Percentiles rank a stretch among this genome's conserved stretches.
Evolutionary conservation across 2,113 vertebrate species (phyloP).

Genomic region (Corythaeola cristata): DNA sequence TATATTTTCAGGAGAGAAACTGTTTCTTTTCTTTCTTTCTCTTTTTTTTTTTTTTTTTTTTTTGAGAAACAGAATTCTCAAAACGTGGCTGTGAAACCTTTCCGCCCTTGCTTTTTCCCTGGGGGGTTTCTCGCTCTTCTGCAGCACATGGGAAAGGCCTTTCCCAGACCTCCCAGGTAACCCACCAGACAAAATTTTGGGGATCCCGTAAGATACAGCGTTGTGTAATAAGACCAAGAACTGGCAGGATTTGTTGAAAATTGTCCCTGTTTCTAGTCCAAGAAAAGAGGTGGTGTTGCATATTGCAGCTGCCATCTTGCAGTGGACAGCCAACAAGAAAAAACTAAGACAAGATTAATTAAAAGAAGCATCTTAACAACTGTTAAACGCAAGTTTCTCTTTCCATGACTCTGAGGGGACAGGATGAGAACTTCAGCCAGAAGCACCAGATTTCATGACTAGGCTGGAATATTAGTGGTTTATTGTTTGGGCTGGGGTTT

Average conservation of each 20-base stretch:
- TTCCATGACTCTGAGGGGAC: rapidly evolving
- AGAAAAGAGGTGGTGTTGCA: rapidly evolving
- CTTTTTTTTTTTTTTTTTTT: too few relatives aligned
- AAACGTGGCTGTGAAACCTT: neutral
- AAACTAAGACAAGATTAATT: neutral
- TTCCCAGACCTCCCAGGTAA: neutral
- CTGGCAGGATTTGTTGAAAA: neutral
- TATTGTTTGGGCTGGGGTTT: neutral
- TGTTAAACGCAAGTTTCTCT: neutral
- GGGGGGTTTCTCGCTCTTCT: neutral
- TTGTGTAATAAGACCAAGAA: neutral
- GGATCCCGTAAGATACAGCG: neutral
- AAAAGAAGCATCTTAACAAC: neutral
- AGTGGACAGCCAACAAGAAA: neutral
- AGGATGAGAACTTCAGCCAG: neutral
- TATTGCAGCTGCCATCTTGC: neutral
- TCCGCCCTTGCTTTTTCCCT: neutral
- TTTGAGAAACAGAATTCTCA: neutral
- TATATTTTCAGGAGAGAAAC: neutral
- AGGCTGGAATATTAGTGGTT: neutral
- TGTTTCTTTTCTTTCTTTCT: neutral
- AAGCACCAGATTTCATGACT: rapidly evolving
- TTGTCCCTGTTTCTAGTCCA: neutral
- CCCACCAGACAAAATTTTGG: neutral
- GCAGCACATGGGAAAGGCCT: neutral